These are phyloP conservation scores for Dichetophora obliterata DNA, from an alignment of 2,888 invertebrate genomes.

Conservation along the genomic window DNA sequence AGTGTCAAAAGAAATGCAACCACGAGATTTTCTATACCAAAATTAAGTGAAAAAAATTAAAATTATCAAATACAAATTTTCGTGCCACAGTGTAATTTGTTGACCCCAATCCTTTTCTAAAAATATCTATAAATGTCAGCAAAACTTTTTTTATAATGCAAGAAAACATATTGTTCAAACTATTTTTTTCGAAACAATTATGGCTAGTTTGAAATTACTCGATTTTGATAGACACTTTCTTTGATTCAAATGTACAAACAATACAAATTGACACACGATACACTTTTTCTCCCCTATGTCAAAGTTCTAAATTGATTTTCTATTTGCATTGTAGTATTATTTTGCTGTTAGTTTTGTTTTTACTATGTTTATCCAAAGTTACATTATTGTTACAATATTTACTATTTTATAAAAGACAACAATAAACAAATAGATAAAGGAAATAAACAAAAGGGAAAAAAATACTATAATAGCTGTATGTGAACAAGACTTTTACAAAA, in stretches of 20 bases:
- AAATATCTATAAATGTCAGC: no score
- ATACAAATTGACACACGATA: conserved; percentile 6
- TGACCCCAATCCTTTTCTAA: no score
- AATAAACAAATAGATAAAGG: background rate
- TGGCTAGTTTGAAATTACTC: no score
- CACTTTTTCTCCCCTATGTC: background rate
- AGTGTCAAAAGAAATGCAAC: no score
- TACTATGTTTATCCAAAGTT: background rate
- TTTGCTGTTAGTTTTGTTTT: background rate
- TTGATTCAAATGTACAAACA: background rate
- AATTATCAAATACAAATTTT: no score
- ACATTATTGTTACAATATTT: conserved; percentile 5
- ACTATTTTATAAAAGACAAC: background rate
- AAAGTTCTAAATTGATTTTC: background rate
- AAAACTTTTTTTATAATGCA: no score
- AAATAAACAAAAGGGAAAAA: background rate
- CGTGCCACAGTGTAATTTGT: no score
- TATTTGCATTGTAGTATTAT: background rate
- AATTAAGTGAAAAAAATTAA: no score
- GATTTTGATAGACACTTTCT: no score
- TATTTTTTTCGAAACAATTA: no score
- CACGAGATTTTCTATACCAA: no score
- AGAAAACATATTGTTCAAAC: no score
- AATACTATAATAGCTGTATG: background rate
- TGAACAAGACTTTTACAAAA: background rate